These are phyloP conservation scores for Creontiades dilutus DNA, from an alignment of 2,888 invertebrate species.

Conservation along the genomic window DNA sequence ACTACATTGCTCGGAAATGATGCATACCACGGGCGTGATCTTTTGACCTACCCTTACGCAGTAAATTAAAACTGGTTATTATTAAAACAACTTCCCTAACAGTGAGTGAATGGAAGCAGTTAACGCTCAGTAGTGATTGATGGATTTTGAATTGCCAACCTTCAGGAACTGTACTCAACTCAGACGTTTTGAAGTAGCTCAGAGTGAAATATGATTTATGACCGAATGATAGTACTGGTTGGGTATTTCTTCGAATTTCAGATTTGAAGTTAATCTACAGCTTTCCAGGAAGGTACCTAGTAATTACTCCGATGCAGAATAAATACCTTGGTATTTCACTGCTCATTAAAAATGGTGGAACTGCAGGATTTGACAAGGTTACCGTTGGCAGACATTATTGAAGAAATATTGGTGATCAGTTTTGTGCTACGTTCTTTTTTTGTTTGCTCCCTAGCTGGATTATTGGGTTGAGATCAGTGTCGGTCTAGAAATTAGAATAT, in stretches of 20 bases:
- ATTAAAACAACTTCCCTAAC: not conserved
- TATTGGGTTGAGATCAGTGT: too few relatives aligned
- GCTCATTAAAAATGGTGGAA: too few relatives aligned
- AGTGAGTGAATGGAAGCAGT: not conserved
- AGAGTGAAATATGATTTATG: not conserved
- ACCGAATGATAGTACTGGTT: not conserved
- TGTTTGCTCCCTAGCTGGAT: too few relatives aligned
- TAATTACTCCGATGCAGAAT: too few relatives aligned
- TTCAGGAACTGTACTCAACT: not conserved
- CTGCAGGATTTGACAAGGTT: too few relatives aligned
- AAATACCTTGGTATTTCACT: too few relatives aligned
- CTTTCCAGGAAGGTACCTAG: too few relatives aligned
- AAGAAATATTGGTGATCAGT: too few relatives aligned
- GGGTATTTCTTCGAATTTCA: not conserved
- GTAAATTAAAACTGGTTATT: not conserved
- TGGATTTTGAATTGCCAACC: not conserved
- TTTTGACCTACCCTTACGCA: not conserved
- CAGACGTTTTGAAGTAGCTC: not conserved
- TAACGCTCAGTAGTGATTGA: not conserved
- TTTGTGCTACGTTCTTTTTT: too few relatives aligned
- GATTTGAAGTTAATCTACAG: too few relatives aligned
- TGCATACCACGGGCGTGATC: not conserved
- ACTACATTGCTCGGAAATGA: not conserved
- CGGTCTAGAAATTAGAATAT: too few relatives aligned
- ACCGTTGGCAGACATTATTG: too few relatives aligned